Evolutionary conservation across 2,113 vertebrate genomes (phyloP).

Genomic region (Dissostichus mawsoni): DNA sequence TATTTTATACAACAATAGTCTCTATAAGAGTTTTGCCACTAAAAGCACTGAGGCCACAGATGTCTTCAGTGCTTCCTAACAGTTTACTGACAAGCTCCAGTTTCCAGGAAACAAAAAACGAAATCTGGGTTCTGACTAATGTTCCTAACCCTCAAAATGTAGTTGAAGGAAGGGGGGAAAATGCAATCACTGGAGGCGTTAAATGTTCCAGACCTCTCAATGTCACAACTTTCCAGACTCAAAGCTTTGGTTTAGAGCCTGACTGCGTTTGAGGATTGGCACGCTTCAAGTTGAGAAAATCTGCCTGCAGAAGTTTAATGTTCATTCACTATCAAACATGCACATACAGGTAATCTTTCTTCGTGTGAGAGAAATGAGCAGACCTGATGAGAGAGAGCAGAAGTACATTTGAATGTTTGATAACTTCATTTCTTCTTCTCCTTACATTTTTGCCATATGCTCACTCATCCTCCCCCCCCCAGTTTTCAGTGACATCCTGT

Average conservation of each 20-base stretch:
- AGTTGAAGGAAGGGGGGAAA: conserved; percentile 24
- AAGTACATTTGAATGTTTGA: conserved; percentile 49
- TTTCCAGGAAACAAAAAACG: conserved; percentile 21
- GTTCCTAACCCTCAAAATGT: conserved; percentile 46
- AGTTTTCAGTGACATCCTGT: conserved; percentile 26
- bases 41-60: neutral
- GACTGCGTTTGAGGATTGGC: conserved; percentile 42
- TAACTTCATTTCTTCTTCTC: conserved; percentile 36
- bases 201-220: conserved; percentile 66
- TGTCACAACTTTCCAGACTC: conserved; percentile 55
- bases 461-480: neutral
- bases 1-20: neutral
- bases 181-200: conserved; percentile 50
- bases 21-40: neutral
- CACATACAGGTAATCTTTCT: conserved; percentile 20
- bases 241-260: conserved; percentile 53
- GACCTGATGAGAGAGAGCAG: conserved; percentile 35
- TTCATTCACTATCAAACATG: conserved; percentile 25
- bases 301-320: conserved; percentile 47
- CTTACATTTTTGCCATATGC: conserved; percentile 50
- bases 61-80: neutral
- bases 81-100: conserved; percentile 4
- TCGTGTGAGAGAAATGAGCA: conserved; percentile 17
- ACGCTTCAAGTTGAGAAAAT: conserved; percentile 46
- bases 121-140: conserved; percentile 24